Base-by-base conservation (phyloP, 2,888 invertebrate genomes). In the Hypomecis atomaria region DNA sequence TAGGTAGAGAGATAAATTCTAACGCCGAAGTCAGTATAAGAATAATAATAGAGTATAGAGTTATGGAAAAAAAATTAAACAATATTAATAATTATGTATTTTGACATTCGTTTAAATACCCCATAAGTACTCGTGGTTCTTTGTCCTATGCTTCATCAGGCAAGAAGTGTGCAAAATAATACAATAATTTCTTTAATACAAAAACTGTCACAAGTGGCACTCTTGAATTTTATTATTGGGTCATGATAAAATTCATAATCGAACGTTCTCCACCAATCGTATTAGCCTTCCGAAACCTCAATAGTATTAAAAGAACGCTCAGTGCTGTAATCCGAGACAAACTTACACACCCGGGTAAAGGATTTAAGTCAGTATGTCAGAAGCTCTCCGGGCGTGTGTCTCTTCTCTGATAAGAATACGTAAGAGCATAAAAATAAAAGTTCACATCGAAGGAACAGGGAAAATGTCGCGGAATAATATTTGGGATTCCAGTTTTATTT, bases 341-440 rank as follows among this genome's bases (percentile, higher is more conserved):
- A 85, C 80, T 84, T 81, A 82, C 81, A 83, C 82, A 78, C 85
- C 78, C 75, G 83, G 81, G 79, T 80, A 82, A 84, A 84, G 86
- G 88, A 88, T 90, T 89, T 86, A 86, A 89, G 87, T 84, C 88
- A 89, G 88, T 89, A 87, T 87, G 87, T 88, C 87, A 87, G 84
- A 84, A 88, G 87, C 87, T 89, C 86, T 81, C 83, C 82, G 81
- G 79, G 83, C 86, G 90, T 87, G 90, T 89, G 91, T 89, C 89
- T 84, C 86, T 84, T 75, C 83, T 82, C 88, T 86, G 92, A 92
- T 92, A 92, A 91, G 92, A 89, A 89, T 90, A 90, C 89, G 90
- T 88, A 88, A 85, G 87, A 85, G 88, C 87, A 91, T 92, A 92
- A 92, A 92, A 92, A 92, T 92, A 92, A 92, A 92, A 91, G 92